Conservation (phyloP, 1,140 invertebrate genomes). For the Halictus rubicundus region DNA sequence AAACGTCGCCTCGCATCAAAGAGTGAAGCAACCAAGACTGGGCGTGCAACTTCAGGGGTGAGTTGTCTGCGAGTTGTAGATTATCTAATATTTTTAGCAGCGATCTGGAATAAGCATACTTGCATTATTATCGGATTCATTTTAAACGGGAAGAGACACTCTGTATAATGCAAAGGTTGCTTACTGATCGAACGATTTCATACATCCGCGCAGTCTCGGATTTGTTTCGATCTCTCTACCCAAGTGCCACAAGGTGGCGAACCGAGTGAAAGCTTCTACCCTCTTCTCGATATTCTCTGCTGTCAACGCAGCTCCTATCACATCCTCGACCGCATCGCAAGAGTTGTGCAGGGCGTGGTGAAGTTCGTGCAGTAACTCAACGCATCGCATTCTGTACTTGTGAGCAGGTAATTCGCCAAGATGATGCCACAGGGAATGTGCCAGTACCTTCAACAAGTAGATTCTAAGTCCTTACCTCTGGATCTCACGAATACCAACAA, state of each 20-base stretch:
- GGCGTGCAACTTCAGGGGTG: slow-evolving; percentile 86
- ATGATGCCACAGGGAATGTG: slow-evolving; percentile 86
- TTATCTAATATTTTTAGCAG: slow-evolving; percentile 90
- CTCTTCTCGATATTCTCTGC: slow-evolving; percentile 79
- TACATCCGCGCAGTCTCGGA: slow-evolving; percentile 77
- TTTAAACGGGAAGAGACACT: not conserved
- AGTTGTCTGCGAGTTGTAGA: slow-evolving; percentile 85
- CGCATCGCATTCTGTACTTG: slow-evolving; percentile 84
- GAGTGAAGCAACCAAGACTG: slow-evolving; percentile 88
- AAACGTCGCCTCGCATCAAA: slow-evolving; percentile 88
- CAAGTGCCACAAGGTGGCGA: slow-evolving; percentile 90
- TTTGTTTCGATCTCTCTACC: slow-evolving; percentile 84
- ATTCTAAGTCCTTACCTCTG: slow-evolving; percentile 43
- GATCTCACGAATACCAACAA: not conserved
- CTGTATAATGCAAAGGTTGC: not conserved
- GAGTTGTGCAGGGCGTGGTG: slow-evolving; percentile 87
- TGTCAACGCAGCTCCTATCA: slow-evolving; percentile 83
- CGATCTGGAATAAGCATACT: slow-evolving; percentile 79
- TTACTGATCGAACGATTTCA: slow-evolving; percentile 80
- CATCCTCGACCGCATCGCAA: slow-evolving; percentile 86
- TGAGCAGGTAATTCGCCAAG: slow-evolving; percentile 83
- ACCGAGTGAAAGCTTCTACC: slow-evolving; percentile 87
- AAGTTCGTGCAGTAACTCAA: slow-evolving; percentile 86
- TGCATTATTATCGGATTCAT: not conserved
- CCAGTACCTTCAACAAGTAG: slow-evolving; percentile 80